These are phyloP conservation scores for Callocephalon fimbriatum DNA, from an alignment of 2,113 vertebrate species.

Conservation along the genomic window DNA sequence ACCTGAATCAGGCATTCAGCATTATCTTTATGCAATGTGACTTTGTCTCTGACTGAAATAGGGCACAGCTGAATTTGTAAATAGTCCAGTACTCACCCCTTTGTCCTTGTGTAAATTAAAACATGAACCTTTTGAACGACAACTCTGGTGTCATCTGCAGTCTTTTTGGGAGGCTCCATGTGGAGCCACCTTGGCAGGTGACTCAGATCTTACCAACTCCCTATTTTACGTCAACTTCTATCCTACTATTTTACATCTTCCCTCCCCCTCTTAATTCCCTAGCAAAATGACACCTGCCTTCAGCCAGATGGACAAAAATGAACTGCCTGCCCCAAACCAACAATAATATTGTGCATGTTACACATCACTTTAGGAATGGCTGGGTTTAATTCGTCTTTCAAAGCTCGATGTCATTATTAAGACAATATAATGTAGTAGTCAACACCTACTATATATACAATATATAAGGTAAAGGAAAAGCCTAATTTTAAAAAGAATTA, in stretches of 20 bases:
- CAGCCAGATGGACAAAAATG: not conserved
- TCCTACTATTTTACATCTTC: not conserved
- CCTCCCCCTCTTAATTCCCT: not conserved
- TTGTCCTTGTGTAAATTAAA: conserved; percentile 58
- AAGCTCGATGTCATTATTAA: not conserved
- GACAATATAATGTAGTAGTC: not conserved
- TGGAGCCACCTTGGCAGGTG: not conserved
- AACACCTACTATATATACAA: not conserved
- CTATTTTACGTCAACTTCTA: not conserved
- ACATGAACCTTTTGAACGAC: not conserved
- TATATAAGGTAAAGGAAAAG: not conserved
- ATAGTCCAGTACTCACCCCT: conserved; percentile 8
- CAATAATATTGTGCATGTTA: not conserved
- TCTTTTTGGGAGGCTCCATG: not conserved
- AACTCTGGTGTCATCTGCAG: conserved; percentile 8
- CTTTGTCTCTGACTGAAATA: conserved; percentile 54
- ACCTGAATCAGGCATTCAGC: conserved; percentile 47
- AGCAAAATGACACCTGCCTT: not conserved
- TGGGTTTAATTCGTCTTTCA: not conserved
- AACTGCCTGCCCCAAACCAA: not conserved
- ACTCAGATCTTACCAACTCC: not conserved
- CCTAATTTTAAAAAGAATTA: not conserved
- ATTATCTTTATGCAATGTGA: conserved; percentile 60
- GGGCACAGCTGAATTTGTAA: conserved; percentile 64
- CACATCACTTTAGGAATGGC: not conserved